These are phyloP conservation scores for Calameuta pallipes DNA, from an alignment of 2,888 invertebrate genomes.

Conservation along the genomic window DNA sequence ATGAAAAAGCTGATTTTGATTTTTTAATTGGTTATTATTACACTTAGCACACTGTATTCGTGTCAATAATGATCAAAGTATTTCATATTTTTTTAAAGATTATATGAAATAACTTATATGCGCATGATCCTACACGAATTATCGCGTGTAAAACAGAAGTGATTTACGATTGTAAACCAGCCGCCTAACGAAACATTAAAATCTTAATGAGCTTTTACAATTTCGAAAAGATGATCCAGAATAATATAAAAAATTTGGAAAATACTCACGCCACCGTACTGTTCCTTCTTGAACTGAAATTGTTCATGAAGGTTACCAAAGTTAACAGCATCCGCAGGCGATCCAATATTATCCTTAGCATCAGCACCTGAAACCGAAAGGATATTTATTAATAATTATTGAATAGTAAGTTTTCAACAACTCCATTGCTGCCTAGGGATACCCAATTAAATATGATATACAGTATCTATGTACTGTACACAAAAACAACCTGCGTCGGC, in stretches of 20 bases:
- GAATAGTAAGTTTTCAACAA: neutral
- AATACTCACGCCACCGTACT: slow-evolving; percentile 53
- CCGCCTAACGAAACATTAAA: neutral
- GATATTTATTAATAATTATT: neutral
- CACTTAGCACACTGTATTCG: too few species aligned
- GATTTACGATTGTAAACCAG: too few species aligned
- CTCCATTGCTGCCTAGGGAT: neutral
- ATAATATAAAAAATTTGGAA: neutral
- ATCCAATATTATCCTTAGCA: slow-evolving; percentile 71
- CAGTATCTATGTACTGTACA: neutral
- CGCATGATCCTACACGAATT: neutral
- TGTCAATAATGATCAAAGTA: too few species aligned
- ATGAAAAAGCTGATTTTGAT: too few species aligned
- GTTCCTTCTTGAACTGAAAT: slow-evolving; percentile 58
- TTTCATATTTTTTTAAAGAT: too few species aligned
- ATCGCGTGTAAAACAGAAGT: too few species aligned
- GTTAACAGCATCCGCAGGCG: slow-evolving; percentile 63
- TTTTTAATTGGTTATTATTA: too few species aligned
- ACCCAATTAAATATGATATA: neutral
- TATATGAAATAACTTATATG: too few species aligned
- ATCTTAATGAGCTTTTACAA: slow-evolving; percentile 8
- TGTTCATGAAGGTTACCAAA: slow-evolving; percentile 63
- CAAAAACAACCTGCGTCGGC: neutral
- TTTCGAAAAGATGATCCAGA: neutral
- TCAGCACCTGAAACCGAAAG: slow-evolving; percentile 62